Evolutionary conservation across 1,140 invertebrate genomes (phyloP), one percentile per base, ranked within the genome.

Genomic region (Ceratina calcarata): DNA sequence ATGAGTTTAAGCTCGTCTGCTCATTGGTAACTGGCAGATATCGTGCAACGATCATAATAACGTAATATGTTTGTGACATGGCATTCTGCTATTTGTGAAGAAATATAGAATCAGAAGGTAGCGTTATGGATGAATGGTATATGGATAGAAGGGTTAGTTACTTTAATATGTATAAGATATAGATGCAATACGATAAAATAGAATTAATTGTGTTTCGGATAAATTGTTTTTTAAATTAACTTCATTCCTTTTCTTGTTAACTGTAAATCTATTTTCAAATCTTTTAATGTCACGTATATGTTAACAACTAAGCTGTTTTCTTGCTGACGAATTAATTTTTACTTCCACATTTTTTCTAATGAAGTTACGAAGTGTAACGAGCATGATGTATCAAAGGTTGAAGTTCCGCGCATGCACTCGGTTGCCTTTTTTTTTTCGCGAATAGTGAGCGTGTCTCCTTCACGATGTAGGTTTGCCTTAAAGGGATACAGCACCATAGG

Each of bases 391-490:
- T 10, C 55, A 57, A 57, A 18, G n/a, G 55, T 58, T 55, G 20
- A 15, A 81, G 71, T 78, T 78, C 69, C 73, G 22, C 57, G 62
- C 67, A 24, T 68, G 32, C 27, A 22, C 20, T 57, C 51, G 74
- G 32, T 6, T 22, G 49, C 24, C 18, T 18, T 32, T 77, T 71
- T 71, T 64, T 58, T 51, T 67, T 53, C 62, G 55, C 55, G 45
- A 10, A 4, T 27, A 65, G 55, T 22, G 64, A 65, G 55, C 45
- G 64, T 49, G 3, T 75, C 70, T 66, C 20, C 37, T 53, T 20
- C n/a, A 18, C 73, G 60, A 80, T 66, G 75, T 61, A 55, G n/a
- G 22, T 60, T 72, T 69, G 37, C 57, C 70, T 79, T 82, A 83
- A 84, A 53, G 58, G 72, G 60, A 57, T 4, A n/a, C 55, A 55